Evolutionary conservation across 2,797 vertebrate species (phyloP).

Genomic region (Anisognathus igniventris): DNA sequence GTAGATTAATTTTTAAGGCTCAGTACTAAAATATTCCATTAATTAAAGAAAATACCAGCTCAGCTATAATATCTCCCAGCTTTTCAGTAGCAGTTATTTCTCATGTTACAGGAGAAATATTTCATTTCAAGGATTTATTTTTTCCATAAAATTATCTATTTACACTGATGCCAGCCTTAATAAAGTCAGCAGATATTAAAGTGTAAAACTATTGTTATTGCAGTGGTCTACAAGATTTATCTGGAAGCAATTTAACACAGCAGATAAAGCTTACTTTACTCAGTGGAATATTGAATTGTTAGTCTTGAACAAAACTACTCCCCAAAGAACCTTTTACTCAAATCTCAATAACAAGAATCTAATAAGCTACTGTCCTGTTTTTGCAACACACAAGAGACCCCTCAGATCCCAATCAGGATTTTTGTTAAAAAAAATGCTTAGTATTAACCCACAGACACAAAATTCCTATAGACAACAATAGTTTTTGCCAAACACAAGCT

Average conservation of each 20-base stretch:
- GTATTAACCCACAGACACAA: neutral
- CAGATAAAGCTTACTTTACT: slow-evolving; percentile 5
- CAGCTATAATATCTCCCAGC: neutral
- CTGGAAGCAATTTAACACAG: neutral
- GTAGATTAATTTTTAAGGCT: neutral
- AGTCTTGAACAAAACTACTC: neutral
- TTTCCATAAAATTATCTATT: slow-evolving; percentile 2
- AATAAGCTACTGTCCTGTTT: neutral
- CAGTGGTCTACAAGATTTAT: neutral
- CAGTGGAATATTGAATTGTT: neutral
- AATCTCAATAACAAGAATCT: neutral
- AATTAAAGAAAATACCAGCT: neutral
- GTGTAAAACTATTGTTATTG: neutral
- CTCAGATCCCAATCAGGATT: neutral
- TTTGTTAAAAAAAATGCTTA: neutral
- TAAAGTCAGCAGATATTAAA: slow-evolving; percentile 30
- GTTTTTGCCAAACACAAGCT: neutral
- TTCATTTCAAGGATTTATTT: slow-evolving; percentile 15
- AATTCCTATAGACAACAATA: neutral
- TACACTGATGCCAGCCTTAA: slow-evolving; percentile 5
- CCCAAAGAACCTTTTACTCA: neutral
- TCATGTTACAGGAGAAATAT: neutral
- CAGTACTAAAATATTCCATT: neutral
- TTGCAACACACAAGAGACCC: neutral
- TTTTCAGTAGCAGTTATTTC: neutral